Evolutionary conservation across 2,888 invertebrate genomes (phyloP), one percentile per base, ranked within the genome.

Genomic region (Drosophila bunnanda): DNA sequence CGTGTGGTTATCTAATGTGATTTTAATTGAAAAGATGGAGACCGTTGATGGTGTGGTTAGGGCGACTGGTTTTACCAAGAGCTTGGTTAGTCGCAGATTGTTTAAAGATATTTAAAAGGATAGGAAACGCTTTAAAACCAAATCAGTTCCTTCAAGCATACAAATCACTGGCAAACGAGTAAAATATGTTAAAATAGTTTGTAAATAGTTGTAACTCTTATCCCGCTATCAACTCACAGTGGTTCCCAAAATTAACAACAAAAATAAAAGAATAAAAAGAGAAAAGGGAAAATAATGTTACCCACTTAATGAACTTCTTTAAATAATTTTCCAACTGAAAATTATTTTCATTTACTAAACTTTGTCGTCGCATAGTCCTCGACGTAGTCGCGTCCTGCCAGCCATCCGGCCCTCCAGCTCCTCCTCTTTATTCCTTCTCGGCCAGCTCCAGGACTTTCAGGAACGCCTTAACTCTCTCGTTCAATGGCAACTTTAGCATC

Each of bases 231-330:
- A 65, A 30, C 43, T 12, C 34, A 32, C 48, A 41, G 41, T 15
- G 43, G 34, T 7, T 30, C n/a, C 30, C 12, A 64, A 76, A 62
- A 52, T 70, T 68, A 69, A 68, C 50, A 60, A 67, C 25, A 72
- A 67, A 79, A 72, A n/a, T n/a, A n/a, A 25, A 13, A 22, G 10
- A 55, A 22, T 25, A 9, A 32, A 41, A 34, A 6, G 17, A 32
- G n/a, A 52, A 10, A 9, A 34, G 20, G 20, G 34, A 52, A 52
- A 61, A 41, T 59, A 46, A 53, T 52, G 44, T 66, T 60, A 34
- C 76, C 80, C 86, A 88, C 80, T 82, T 88, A 88, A 88, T 88
- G 89, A 83, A 88, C 88, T 83, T 79, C 89, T 86, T 83, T 88
- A 83, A 83, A 83, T 83, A 88, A 83, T 83, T 83, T 80, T 78